Evolutionary conservation across 2,888 invertebrate species (phyloP).

Genomic region (Hirtodrosophila confusa): DNA sequence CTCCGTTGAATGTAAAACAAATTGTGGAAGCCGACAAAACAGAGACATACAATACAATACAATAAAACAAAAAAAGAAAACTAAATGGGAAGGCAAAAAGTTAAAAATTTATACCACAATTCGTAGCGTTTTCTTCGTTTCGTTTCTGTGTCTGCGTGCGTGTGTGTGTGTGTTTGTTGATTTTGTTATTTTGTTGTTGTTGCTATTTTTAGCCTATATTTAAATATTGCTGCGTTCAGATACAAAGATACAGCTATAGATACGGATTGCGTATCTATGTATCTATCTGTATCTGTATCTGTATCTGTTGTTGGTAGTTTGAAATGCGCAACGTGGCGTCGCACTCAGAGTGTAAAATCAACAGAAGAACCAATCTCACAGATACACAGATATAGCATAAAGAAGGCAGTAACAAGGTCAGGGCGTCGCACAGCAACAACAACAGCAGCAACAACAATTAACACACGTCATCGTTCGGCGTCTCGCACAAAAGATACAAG

Average conservation of each 20-base stretch:
- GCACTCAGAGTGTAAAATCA: conserved; percentile 17
- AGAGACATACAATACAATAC: conserved; percentile 8
- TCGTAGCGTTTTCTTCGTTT: conserved; percentile 48
- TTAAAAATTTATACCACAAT: conserved; percentile 50
- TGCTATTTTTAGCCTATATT: conserved; percentile 58
- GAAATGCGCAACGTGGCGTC: conserved; percentile 49
- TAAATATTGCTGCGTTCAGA: conserved; percentile 39
- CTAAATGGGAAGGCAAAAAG: conserved; percentile 27
- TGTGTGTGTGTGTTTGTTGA: conserved; percentile 30
- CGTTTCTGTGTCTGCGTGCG: conserved; percentile 20
- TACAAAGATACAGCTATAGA: conserved; percentile 16
- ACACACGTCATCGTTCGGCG: conserved; percentile 66
- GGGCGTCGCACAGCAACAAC: conserved; percentile 56
- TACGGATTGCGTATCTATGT: conserved; percentile 20
- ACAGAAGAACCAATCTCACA: conserved; percentile 35
- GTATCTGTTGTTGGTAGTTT: conserved; percentile 8
- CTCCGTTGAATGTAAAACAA: too few species aligned
- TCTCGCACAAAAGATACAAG: conserved; percentile 54
- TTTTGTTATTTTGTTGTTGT: conserved; percentile 37
- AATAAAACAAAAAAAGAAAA: conserved; percentile 10
- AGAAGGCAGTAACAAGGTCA: conserved; percentile 73
- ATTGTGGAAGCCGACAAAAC: conserved; percentile 42
- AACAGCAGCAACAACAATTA: conserved; percentile 45
- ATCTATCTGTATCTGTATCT: conserved; percentile 8
- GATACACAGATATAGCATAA: conserved; percentile 22